A percentile compares a stretch with the other conserved stretches of the same genome.
Conservation (phyloP, 2,797 vertebrate species). For the Esox lucius region DNA sequence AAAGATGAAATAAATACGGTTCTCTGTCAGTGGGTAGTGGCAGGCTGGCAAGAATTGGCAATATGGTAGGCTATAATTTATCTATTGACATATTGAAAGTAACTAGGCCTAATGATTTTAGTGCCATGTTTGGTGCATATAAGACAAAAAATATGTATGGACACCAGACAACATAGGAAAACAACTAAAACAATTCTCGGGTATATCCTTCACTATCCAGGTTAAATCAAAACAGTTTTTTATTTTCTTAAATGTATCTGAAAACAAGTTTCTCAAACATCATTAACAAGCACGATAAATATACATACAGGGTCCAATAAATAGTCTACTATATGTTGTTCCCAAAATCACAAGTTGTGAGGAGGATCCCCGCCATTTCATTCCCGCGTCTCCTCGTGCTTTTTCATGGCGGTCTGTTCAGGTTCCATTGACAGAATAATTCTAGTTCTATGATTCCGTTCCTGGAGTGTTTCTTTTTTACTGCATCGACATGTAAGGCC, state of each 20-base stretch:
- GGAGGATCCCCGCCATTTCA: not conserved
- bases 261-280: constrained; percentile 42
- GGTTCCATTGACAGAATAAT: not conserved
- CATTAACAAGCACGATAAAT: constrained; percentile 72
- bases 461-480: constrained; percentile 65
- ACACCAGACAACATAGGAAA: constrained; percentile 41
- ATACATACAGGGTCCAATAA: constrained; percentile 72
- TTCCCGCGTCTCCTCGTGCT: not conserved
- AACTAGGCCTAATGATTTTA: constrained; percentile 51
- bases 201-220: constrained; percentile 43
- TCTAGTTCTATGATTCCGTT: not conserved
- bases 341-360: constrained; percentile 38
- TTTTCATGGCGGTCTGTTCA: not conserved
- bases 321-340: constrained; percentile 52
- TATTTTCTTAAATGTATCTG: constrained; percentile 23
- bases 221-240: constrained; percentile 40
- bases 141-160: constrained; percentile 30
- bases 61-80: not conserved
- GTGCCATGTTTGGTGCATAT: constrained; percentile 62
- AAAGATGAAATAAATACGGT: not conserved
- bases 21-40: not conserved
- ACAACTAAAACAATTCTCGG: constrained; percentile 32
- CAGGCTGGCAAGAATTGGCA: not conserved
- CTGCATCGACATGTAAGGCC: constrained; percentile 97
- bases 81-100: constrained; percentile 37